phyloP scores from a whole-genome alignment of 2,113 vertebrate genomes.

The Ceratotherium simum region DNA sequence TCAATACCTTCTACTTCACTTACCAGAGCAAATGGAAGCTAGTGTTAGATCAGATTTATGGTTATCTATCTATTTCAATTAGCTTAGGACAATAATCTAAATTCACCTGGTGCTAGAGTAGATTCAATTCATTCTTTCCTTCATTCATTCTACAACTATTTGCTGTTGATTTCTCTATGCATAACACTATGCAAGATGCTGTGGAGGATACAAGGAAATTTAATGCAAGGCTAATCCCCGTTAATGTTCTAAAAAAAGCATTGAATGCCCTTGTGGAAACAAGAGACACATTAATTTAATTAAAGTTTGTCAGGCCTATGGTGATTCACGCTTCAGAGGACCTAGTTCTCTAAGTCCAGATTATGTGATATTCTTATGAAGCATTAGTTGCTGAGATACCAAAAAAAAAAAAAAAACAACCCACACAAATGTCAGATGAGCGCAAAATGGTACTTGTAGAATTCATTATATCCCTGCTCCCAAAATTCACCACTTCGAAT shows the following conservation, averaged over 20 bases:
- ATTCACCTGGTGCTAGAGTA: not conserved
- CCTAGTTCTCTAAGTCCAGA: slow-evolving; percentile 57
- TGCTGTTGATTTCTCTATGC: slow-evolving; percentile 40
- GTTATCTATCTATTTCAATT: not conserved
- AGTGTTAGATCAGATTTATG: not conserved
- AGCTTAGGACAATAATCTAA: not conserved
- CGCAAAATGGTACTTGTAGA: slow-evolving; percentile 59
- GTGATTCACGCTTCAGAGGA: slow-evolving; percentile 65
- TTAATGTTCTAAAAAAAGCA: slow-evolving; percentile 53
- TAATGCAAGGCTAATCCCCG: slow-evolving; percentile 62
- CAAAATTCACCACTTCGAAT: slow-evolving; percentile 25
- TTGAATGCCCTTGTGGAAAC: slow-evolving; percentile 57
- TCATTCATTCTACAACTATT: not conserved
- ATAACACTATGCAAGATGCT: slow-evolving; percentile 13
- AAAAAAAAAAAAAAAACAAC: not conserved
- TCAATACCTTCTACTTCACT: slow-evolving; percentile 12
- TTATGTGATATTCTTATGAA: slow-evolving; percentile 64
- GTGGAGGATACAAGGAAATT: slow-evolving; percentile 51
- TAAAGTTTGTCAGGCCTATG: slow-evolving; percentile 63
- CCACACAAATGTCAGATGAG: not conserved
- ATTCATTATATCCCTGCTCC: slow-evolving; percentile 39
- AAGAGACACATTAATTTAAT: slow-evolving; percentile 67
- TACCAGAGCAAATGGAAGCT: not conserved
- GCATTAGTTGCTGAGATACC: not conserved
- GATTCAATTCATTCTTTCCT: not conserved